Evolutionary conservation across 2,888 invertebrate genomes (phyloP).

Genomic region (Cheilosia vernalis): DNA sequence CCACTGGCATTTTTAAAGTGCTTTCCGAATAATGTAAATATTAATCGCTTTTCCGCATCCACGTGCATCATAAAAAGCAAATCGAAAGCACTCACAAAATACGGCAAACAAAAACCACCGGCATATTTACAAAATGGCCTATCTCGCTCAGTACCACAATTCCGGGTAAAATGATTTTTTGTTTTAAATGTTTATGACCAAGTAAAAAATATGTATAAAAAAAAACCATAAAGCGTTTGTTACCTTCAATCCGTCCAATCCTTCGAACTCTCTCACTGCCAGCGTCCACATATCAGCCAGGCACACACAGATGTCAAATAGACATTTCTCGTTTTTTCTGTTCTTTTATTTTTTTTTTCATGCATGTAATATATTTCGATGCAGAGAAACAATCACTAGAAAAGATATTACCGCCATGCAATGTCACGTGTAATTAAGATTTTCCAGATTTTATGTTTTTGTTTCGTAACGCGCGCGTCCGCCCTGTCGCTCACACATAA

Average conservation of each 20-base stretch:
- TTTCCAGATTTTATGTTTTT: slow-evolving; percentile 65
- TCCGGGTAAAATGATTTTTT: neutral
- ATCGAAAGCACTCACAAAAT: neutral
- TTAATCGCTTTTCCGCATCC: too few species aligned
- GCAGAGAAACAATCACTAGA: slow-evolving; percentile 54
- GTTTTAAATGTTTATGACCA: slow-evolving; percentile 7
- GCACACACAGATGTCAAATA: slow-evolving; percentile 42
- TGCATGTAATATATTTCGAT: slow-evolving; percentile 5
- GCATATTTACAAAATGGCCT: neutral
- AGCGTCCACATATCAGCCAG: slow-evolving; percentile 11
- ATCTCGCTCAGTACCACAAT: neutral
- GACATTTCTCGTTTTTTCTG: slow-evolving; percentile 17
- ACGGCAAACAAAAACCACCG: neutral
- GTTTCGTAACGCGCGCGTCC: slow-evolving; percentile 24
- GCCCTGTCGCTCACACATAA: neutral
- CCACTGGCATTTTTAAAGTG: too few species aligned
- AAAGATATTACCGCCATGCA: slow-evolving; percentile 64
- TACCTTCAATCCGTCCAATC: slow-evolving; percentile 28
- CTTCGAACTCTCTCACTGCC: slow-evolving; percentile 11
- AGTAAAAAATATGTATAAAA: neutral
- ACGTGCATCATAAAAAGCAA: too few species aligned
- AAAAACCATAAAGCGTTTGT: neutral
- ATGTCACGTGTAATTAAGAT: slow-evolving; percentile 75
- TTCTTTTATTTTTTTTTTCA: slow-evolving; percentile 10
- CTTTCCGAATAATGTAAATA: too few species aligned